A percentile compares a stretch with the other conserved stretches of the same genome.
These are phyloP conservation scores for Cremastobaeus sp. DNA, from an alignment of 2,888 invertebrate genomes.

Conservation along the genomic window DNA sequence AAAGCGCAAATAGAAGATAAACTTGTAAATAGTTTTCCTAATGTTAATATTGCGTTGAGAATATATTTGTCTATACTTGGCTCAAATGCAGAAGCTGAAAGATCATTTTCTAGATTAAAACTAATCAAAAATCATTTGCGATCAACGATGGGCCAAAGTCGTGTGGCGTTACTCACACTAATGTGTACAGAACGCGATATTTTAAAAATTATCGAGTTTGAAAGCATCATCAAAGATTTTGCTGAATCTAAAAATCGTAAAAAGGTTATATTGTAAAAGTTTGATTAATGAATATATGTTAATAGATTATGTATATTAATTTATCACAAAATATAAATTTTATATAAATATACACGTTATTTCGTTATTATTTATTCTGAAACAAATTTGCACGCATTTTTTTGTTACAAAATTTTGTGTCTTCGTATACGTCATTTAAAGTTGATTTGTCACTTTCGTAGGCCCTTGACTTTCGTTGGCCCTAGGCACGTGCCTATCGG, in stretches of 20 bases:
- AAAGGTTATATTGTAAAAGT: slow-evolving; percentile 7
- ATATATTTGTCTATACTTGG: slow-evolving; percentile 3
- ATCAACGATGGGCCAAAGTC: neutral
- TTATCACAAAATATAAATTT: neutral
- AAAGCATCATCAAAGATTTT: slow-evolving; percentile 3
- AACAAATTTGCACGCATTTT: slow-evolving; percentile 3
- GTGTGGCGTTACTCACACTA: neutral
- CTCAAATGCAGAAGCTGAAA: slow-evolving; percentile 1
- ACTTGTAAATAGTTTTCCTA: slow-evolving; percentile 5
- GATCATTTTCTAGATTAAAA: slow-evolving; percentile 1
- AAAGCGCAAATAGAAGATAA: slow-evolving; percentile 6
- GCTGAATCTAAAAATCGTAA: slow-evolving; percentile 5
- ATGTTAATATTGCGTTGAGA: slow-evolving; percentile 3
- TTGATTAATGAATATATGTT: neutral
- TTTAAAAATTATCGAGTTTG: slow-evolving; percentile 3
- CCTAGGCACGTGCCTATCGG: neutral
- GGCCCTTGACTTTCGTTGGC: neutral
- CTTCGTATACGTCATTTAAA: neutral
- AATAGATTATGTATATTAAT: neutral
- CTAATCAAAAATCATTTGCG: neutral
- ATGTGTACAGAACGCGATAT: slow-evolving; percentile 2
- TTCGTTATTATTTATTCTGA: neutral
- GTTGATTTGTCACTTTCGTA: neutral
- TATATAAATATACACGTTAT: slow-evolving; percentile 3
- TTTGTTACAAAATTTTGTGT: slow-evolving; percentile 3